Conservation (phyloP, 2,113 vertebrate species). For the Tragelaphus imberbis region DNA sequence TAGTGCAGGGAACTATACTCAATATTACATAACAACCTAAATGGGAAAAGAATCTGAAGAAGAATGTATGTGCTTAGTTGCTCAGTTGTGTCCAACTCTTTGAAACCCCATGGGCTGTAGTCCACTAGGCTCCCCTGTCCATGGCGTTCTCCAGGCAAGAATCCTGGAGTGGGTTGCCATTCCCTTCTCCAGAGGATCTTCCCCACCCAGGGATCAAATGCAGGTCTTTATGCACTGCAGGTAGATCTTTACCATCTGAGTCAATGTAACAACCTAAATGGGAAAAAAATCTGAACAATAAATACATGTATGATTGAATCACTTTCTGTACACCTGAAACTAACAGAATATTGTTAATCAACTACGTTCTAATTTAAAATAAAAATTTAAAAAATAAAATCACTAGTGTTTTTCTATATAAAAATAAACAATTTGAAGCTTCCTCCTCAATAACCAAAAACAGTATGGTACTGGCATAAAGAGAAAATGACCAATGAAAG, state of each 20-base stretch:
- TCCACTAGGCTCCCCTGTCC: neutral
- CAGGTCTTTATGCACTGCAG: neutral
- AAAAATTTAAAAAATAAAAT: neutral
- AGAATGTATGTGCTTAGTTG: neutral
- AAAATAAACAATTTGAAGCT: neutral
- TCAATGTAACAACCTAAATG: neutral
- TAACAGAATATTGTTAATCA: neutral
- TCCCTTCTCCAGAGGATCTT: neutral
- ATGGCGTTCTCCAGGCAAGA: neutral
- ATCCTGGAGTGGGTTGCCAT: neutral
- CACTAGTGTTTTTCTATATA: neutral
- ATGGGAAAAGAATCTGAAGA: neutral
- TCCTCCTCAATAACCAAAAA: slow-evolving; percentile 2
- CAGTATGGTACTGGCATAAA: neutral
- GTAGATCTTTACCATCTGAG: neutral
- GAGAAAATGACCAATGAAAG: neutral
- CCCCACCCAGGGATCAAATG: neutral
- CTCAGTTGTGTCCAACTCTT: neutral
- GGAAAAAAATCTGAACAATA: neutral
- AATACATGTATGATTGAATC: neutral
- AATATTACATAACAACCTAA: neutral
- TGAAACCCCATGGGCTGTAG: neutral
- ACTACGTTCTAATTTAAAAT: neutral
- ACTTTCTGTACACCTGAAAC: neutral
- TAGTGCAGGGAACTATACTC: neutral